A percentile compares a stretch with the other conserved stretches of the same genome.
Conservation (phyloP, 2,888 invertebrate genomes). For the Zootermopsis nevadensis region DNA sequence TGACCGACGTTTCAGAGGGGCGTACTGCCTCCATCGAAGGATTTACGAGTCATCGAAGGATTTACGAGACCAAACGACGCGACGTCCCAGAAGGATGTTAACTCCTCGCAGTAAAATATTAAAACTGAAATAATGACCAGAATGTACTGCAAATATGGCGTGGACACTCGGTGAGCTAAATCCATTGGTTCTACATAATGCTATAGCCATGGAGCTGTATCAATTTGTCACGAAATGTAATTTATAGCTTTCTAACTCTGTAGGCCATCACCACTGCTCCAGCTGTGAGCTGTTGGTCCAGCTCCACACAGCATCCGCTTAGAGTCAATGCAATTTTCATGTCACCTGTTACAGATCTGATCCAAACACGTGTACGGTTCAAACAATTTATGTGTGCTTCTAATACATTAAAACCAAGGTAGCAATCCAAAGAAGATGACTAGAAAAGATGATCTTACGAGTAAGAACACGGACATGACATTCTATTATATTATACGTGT, state of each 20-base stretch:
- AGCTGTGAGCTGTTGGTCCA: not conserved
- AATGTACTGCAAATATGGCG: no score
- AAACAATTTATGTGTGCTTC: slow-evolving; percentile 11
- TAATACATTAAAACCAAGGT: not conserved
- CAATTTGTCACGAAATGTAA: not conserved
- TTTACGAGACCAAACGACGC: no score
- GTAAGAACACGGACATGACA: not conserved
- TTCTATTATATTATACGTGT: not conserved
- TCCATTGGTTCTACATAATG: not conserved
- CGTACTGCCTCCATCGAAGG: no score
- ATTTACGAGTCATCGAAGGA: no score
- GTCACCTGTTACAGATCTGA: not conserved
- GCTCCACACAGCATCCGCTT: not conserved
- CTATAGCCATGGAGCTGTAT: not conserved
- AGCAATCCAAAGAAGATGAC: slow-evolving; percentile 22
- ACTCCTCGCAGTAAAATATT: no score
- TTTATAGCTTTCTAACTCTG: not conserved
- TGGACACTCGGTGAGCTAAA: not conserved
- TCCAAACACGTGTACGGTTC: slow-evolving; percentile 18
- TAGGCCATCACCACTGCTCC: not conserved
- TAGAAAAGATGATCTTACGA: slow-evolving; percentile 9
- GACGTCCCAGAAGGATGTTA: no score
- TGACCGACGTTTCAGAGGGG: no score
- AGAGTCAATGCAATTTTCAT: slow-evolving; percentile 17
- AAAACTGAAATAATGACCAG: no score